Percentiles rank a stretch among this genome's conserved stretches.
phyloP scores from a whole-genome alignment of 2,888 invertebrate species.

The Parnassius mnemosyne region DNA sequence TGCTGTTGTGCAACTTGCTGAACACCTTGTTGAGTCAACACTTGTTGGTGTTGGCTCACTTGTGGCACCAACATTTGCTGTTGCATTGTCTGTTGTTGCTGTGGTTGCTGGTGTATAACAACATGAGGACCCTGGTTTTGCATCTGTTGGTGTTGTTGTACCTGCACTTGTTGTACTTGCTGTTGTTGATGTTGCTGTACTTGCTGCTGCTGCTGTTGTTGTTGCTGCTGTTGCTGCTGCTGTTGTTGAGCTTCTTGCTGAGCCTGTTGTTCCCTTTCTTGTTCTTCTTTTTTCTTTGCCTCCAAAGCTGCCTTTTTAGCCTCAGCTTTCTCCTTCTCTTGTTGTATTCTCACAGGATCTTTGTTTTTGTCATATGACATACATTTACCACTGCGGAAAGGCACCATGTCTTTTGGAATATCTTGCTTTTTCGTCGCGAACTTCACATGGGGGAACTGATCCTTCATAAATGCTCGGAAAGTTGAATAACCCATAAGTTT shows the following conservation, averaged over 20 bases:
- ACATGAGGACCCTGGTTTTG: conserved; percentile 56
- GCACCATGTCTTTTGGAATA: conserved; percentile 70
- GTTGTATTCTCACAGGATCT: conserved; percentile 72
- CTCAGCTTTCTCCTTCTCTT: conserved; percentile 73
- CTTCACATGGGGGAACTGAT: conserved; percentile 89
- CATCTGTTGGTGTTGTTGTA: conserved; percentile 56
- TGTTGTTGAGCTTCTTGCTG: conserved; percentile 62
- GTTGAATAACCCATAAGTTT: conserved; percentile 91
- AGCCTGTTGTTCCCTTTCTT: conserved; percentile 66
- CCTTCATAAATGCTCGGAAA: conserved; percentile 89
- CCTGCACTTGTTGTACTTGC: conserved; percentile 70
- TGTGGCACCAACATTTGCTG: conserved; percentile 76
- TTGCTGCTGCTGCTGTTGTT: conserved; percentile 61
- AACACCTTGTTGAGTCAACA: conserved; percentile 66
- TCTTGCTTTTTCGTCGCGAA: conserved; percentile 83
- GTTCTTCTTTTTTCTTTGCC: conserved; percentile 75
- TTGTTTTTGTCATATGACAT: conserved; percentile 78
- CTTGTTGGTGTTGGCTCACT: conserved; percentile 76
- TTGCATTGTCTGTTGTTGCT: conserved; percentile 63
- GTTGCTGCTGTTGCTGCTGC: conserved; percentile 52
- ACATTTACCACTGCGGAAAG: conserved; percentile 78
- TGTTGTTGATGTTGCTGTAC: conserved; percentile 55
- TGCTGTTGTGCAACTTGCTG: conserved; percentile 74
- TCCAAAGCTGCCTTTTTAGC: conserved; percentile 76
- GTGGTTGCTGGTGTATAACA: conserved; percentile 62